These are phyloP conservation scores for Setipinna tenuifilis DNA, from an alignment of 2,797 vertebrate genomes.

Conservation along the genomic window DNA sequence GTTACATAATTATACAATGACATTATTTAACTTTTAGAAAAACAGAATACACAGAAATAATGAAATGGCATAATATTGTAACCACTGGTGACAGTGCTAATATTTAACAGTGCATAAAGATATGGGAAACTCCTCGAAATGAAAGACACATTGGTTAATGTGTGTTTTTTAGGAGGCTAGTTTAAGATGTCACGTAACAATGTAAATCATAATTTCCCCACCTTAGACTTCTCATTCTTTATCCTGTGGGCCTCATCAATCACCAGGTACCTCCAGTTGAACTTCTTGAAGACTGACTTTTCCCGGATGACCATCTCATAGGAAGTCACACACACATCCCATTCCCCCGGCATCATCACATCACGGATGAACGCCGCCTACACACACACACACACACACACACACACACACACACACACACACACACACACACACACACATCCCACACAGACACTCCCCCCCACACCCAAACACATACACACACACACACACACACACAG, in stretches of 20 bases:
- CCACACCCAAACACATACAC: too few relatives aligned
- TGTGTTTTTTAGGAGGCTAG: too few relatives aligned
- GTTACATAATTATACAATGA: not conserved
- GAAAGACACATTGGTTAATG: too few relatives aligned
- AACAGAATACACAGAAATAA: not conserved
- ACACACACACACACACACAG: not conserved
- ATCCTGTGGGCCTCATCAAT: constrained; percentile 91
- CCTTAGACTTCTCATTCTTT: constrained; percentile 92
- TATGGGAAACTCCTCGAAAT: too few relatives aligned
- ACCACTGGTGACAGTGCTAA: not conserved
- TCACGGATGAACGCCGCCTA: constrained; percentile 88
- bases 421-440: too few relatives aligned
- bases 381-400: not conserved
- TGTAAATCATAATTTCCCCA: constrained; percentile 53
- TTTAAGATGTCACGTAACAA: not conserved
- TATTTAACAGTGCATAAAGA: too few relatives aligned
- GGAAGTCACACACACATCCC: constrained; percentile 89
- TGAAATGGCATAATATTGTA: not conserved
- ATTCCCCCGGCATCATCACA: constrained; percentile 86
- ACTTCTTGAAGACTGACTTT: constrained; percentile 90
- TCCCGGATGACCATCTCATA: constrained; percentile 91
- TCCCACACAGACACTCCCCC: too few relatives aligned
- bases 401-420: not conserved
- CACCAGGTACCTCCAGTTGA: constrained; percentile 90
- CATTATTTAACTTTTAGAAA: not conserved